Conservation (phyloP, 2,797 vertebrate species). For the Argentina silus region DNA sequence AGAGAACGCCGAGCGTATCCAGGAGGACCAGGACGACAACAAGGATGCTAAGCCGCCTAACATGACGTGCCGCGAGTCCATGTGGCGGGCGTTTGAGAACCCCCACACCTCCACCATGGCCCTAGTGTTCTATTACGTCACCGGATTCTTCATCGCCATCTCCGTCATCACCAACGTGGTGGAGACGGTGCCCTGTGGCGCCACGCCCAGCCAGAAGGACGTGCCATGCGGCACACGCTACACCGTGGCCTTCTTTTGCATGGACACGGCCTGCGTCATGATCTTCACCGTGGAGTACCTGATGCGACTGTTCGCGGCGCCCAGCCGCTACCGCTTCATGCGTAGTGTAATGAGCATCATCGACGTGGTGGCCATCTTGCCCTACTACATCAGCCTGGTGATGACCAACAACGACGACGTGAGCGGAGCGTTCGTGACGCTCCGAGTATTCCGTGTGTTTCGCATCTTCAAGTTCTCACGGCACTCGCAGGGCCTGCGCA, state of each 20-base stretch:
- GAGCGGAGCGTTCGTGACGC: constrained; percentile 95
- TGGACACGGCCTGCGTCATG: constrained; percentile 99
- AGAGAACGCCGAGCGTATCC: constrained; percentile 92
- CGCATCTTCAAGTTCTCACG: constrained; percentile 99
- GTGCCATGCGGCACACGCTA: constrained; percentile 94
- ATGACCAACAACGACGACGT: constrained; percentile 99
- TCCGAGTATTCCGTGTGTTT: constrained; percentile 96
- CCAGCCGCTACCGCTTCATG: constrained; percentile 96
- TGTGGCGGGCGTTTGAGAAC: constrained; percentile 99
- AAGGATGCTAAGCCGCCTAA: constrained; percentile 90
- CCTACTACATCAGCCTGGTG: constrained; percentile 96
- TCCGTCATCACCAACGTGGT: constrained; percentile 98
- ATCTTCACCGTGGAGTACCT: constrained; percentile 99
- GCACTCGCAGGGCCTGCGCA: constrained; percentile 95
- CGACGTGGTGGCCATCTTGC: constrained; percentile 96
- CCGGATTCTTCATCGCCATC: constrained; percentile 97
- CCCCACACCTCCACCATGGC: constrained; percentile 99
- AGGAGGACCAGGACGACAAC: constrained; percentile 96
- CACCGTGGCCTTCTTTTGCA: constrained; percentile 95
- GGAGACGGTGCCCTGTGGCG: constrained; percentile 94
- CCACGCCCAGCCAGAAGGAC: constrained; percentile 88
- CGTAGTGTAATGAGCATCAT: constrained; percentile 99
- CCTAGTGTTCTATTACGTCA: constrained; percentile 99
- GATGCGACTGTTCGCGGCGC: constrained; percentile 92
- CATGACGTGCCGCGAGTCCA: constrained; percentile 92